phyloP scores from a whole-genome alignment of 2,797 vertebrate genomes.

The Gephyroberyx darwinii region DNA sequence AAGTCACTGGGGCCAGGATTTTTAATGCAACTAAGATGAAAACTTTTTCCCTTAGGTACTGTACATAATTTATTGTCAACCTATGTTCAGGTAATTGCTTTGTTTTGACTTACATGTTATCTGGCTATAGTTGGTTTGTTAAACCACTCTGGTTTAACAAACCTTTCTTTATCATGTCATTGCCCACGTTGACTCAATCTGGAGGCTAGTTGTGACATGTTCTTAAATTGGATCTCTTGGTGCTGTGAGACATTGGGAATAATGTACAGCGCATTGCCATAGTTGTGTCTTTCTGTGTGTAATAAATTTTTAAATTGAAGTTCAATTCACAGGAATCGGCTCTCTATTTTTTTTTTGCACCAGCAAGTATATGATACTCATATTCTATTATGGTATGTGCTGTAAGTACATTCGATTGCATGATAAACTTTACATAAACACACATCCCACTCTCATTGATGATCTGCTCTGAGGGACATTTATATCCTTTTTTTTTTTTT shows the following conservation, averaged over 20 bases:
- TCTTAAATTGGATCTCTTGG: slow-evolving; percentile 41
- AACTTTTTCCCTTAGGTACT: slow-evolving; percentile 29
- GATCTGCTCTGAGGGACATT: slow-evolving; percentile 10
- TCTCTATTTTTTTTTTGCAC: slow-evolving; percentile 8
- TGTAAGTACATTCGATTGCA: background rate
- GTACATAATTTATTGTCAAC: slow-evolving; percentile 44
- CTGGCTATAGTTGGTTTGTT: slow-evolving; percentile 37
- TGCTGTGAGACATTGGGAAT: slow-evolving; percentile 44
- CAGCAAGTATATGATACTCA: background rate
- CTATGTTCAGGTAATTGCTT: slow-evolving; percentile 40
- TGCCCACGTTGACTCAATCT: slow-evolving; percentile 41
- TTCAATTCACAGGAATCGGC: slow-evolving; percentile 21
- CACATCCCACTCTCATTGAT: background rate
- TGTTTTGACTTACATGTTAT: slow-evolving; percentile 23
- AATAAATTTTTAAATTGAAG: slow-evolving; percentile 68
- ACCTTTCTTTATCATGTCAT: slow-evolving; percentile 32
- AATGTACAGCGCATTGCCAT: slow-evolving; percentile 50
- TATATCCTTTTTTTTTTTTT: slow-evolving; percentile 28
- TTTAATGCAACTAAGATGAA: slow-evolving; percentile 39
- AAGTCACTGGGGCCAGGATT: slow-evolving; percentile 19
- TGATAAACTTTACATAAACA: background rate
- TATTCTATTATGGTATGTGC: background rate
- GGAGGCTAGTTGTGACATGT: slow-evolving; percentile 53
- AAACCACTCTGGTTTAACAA: background rate
- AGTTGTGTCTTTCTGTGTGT: slow-evolving; percentile 58